These are phyloP conservation scores for Harlomillsia oculata DNA, from an alignment of 1,140 invertebrate species.

Conservation along the genomic window DNA sequence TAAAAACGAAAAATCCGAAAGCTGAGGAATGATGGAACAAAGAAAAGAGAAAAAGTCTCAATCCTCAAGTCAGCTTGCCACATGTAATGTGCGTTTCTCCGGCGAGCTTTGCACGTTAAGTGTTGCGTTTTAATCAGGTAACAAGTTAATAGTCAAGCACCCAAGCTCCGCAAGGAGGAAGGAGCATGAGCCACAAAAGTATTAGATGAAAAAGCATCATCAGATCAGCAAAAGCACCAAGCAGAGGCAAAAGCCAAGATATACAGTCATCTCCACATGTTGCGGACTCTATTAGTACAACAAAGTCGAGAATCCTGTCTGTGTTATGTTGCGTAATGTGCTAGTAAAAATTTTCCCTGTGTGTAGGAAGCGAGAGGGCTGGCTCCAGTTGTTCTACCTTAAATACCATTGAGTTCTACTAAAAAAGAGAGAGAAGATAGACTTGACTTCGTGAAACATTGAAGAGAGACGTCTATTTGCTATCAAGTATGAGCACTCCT, in stretches of 20 bases:
- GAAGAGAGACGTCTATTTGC: too few species aligned
- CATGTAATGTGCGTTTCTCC: background rate
- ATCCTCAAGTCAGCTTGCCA: background rate
- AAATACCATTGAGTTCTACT: too few species aligned
- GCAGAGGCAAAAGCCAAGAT: background rate
- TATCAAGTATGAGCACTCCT: too few species aligned
- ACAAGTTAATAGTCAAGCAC: too few species aligned
- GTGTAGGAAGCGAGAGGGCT: too few species aligned
- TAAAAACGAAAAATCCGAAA: background rate
- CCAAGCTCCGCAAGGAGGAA: too few species aligned
- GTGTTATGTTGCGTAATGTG: background rate
- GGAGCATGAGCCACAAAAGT: background rate
- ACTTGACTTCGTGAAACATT: too few species aligned
- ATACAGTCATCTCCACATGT: background rate
- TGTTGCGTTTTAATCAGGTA: conserved; percentile 18
- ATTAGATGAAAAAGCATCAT: background rate
- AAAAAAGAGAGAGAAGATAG: too few species aligned
- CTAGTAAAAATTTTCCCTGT: too few species aligned
- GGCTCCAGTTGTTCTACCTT: too few species aligned
- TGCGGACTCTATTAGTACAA: background rate
- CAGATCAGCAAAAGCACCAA: background rate
- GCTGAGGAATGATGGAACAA: background rate
- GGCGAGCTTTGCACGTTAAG: conserved; percentile 7
- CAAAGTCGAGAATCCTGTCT: background rate
- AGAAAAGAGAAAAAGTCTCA: background rate